Evolutionary conservation across 1,140 invertebrate species (phyloP), one percentile per base, ranked within the genome.

Genomic region (Dinoponera quadriceps): DNA sequence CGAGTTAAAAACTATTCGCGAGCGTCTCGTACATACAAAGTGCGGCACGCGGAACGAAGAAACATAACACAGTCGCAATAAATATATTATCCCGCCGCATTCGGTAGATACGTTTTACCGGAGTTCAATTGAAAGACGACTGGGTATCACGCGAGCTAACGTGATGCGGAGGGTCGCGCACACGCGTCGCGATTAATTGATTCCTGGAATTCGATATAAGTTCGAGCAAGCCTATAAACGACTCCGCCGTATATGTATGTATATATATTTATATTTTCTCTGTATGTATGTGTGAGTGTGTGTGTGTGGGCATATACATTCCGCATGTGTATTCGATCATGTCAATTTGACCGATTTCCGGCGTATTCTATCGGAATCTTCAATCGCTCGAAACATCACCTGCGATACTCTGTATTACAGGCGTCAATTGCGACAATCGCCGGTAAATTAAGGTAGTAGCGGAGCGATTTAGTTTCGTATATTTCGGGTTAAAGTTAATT

Each of bases 131-230:
- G 85, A 89, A 90, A 89, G 87, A 90, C 88, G 88, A 87, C 81
- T 81, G 69, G 83, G 62, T 87, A 87, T 87, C 88, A 90, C 88
- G 85, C 88, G 88, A 90, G 25, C 87, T 89, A 89, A 88, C 87
- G 86, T 89, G 87, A 88, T 57, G 71, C 83, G 57, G 51, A 78
- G 29, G 63, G 73, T 84, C 80, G 51, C 82, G 81, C 84, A 59
- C 82, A 60, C 83, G 57, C 68, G 84, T 87, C 62, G 63, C 84
- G 68, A 88, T 89, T 88, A 89, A 89, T 88, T 89, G 84, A 89
- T 88, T 88, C 71, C 18, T 5, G 69, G 83, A 80, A 88, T 85
- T 69, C 71, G 65, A 72, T 63, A 80, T 77, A 72, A 74, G 74
- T 84, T 85, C 33, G 57, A 38, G 13, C 38, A 54, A 74, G 55